Evolutionary conservation across 2,888 invertebrate species (phyloP), one percentile per base, ranked within the genome.

Genomic region (Tethea ocularis): DNA sequence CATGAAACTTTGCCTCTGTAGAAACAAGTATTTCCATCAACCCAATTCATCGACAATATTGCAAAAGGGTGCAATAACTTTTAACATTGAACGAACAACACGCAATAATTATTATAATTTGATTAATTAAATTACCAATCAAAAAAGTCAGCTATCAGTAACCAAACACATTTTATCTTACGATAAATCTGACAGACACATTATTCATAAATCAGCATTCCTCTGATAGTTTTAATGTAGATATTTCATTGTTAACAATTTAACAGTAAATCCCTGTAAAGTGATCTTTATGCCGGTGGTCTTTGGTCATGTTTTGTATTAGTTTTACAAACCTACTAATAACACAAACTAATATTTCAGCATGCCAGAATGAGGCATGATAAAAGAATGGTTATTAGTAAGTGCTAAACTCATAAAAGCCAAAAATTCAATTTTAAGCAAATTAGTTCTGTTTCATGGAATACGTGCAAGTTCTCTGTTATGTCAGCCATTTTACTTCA

Each of bases 21-120:
- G 20, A 20, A 46, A 46, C 20, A 46, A 20, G 0, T 17, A 2
- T n/a, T n/a, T 10, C 46, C 20, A 7, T 20, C 7, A 2, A 41
- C 7, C 20, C 17, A 20, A 46, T 46, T 46, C 20, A 46, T 46
- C 52, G 52, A 52, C 52, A 26, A 52, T 26, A 52, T 29, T 0
- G 26, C 46, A 52, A 54, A 54, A 33, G 36, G 15, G 22, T n/a
- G 11, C 54, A 20, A 33, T 17, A 36, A 29, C 1, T 46, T 54
- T n/a, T 20, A 54, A 54, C 54, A 54, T 54, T 33, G 22, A 54
- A 54, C 54, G 13, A 54, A 33, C 54, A 54, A 54, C 54, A 54
- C 22, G 20, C 33, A 54, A 54, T 54, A 33, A 53, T 53, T 33
- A 29, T 52, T 24, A 53, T 53, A 33, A 54, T 54, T 54, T 36